phyloP scores from a whole-genome alignment of 2,888 invertebrate species.

The Byasa hedistus region DNA sequence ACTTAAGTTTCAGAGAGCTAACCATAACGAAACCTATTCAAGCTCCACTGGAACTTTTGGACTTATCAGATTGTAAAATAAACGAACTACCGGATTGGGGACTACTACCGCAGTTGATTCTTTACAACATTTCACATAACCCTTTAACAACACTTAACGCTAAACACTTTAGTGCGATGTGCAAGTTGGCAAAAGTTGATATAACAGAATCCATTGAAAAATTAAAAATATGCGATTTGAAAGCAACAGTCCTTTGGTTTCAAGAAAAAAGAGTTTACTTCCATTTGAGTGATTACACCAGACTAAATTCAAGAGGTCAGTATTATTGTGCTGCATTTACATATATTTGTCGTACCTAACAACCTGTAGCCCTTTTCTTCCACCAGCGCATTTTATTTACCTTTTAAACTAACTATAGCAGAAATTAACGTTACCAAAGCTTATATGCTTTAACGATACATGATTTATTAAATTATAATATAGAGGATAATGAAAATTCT shows the following conservation, averaged over 20 bases:
- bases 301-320: constrained; percentile 62
- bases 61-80: constrained; percentile 81
- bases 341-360: background rate
- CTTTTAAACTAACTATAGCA: too few species aligned
- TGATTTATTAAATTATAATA: too few species aligned
- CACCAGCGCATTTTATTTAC: too few species aligned
- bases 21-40: constrained; percentile 75
- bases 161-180: constrained; percentile 81
- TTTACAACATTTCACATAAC: constrained; percentile 83
- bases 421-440: too few species aligned
- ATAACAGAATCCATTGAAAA: constrained; percentile 57
- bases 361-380: too few species aligned
- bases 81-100: constrained; percentile 81
- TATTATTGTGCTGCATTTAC: constrained; percentile 2
- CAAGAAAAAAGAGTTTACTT: constrained; percentile 57
- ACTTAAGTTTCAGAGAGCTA: constrained; percentile 56
- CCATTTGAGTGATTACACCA: constrained; percentile 59
- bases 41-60: constrained; percentile 80
- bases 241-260: constrained; percentile 61
- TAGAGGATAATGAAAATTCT: too few species aligned
- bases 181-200: constrained; percentile 81
- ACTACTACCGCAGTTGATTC: constrained; percentile 75
- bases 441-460: too few species aligned
- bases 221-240: constrained; percentile 55
- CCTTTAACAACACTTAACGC: constrained; percentile 67